These are phyloP conservation scores for Epinotia bilunana DNA, from an alignment of 2,888 invertebrate species.

Conservation along the genomic window DNA sequence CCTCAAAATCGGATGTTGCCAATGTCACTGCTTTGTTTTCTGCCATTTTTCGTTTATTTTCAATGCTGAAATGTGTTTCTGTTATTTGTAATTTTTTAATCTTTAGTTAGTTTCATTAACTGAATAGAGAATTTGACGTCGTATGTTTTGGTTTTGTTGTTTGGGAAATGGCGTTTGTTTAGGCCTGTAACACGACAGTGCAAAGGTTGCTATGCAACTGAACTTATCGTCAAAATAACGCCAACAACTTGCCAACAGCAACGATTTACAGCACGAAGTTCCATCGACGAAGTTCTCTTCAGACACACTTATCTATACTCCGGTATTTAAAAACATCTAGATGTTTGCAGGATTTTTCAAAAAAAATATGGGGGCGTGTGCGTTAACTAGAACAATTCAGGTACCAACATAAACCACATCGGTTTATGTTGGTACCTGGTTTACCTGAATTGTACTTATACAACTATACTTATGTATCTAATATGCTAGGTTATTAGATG, in stretches of 20 bases:
- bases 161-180: conserved; percentile 54
- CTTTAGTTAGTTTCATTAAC: background rate
- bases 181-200: conserved; percentile 44
- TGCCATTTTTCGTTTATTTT: conserved; percentile 52
- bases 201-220: conserved; percentile 56
- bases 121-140: conserved; percentile 8
- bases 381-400: too few relatives aligned
- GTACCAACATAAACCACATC: too few relatives aligned
- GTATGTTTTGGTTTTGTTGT: conserved; percentile 50
- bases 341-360: too few relatives aligned
- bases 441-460: too few relatives aligned
- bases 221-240: background rate
- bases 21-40: conserved; percentile 58
- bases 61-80: conserved; percentile 50
- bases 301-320: too few relatives aligned
- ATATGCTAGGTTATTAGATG: too few relatives aligned
- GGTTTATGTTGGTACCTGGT: too few relatives aligned
- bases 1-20: conserved; percentile 81
- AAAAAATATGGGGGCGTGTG: too few relatives aligned
- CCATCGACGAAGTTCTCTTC: too few relatives aligned
- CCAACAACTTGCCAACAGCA: background rate
- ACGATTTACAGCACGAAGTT: too few relatives aligned
- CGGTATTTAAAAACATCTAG: too few relatives aligned
- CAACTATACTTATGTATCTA: too few relatives aligned
- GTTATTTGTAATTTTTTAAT: background rate